Evolutionary conservation across 2,113 vertebrate genomes (phyloP).

Genomic region (Podarcis raffonei): DNA sequence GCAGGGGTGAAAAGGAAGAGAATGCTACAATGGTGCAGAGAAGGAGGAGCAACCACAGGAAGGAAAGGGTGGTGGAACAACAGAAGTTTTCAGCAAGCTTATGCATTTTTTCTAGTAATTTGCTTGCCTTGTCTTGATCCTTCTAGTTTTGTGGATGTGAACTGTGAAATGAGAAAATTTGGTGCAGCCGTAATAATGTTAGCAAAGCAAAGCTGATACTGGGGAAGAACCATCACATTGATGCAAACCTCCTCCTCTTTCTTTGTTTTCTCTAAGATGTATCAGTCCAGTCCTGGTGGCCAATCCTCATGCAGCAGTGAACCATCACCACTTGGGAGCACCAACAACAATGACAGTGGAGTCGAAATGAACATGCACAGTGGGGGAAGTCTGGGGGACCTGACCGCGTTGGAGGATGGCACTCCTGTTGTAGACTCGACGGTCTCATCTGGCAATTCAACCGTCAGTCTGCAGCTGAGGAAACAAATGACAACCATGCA

Average conservation of each 20-base stretch:
- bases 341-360: conserved; percentile 97
- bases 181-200: not conserved
- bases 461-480: conserved; percentile 89
- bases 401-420: conserved; percentile 86
- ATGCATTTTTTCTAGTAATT: not conserved
- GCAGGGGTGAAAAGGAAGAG: not conserved
- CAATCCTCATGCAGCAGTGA: conserved; percentile 99
- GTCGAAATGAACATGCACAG: conserved; percentile 95
- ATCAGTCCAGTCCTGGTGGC: conserved; percentile 97
- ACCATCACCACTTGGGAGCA: conserved; percentile 93
- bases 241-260: conserved; percentile 4
- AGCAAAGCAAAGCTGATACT: not conserved
- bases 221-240: not conserved
- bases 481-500: conserved; percentile 86
- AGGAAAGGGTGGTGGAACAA: not conserved
- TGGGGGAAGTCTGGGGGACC: conserved; percentile 96
- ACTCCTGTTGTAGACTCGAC: conserved; percentile 88
- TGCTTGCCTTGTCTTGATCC: not conserved
- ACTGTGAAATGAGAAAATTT: not conserved
- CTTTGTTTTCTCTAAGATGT: conserved; percentile 79
- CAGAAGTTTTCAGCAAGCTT: not conserved
- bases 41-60: not conserved
- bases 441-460: conserved; percentile 81
- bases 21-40: not conserved
- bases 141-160: not conserved